A percentile compares a stretch with the other conserved stretches of the same genome.
phyloP scores from a whole-genome alignment of 2,113 vertebrate genomes.

The Scopus umbretta region DNA sequence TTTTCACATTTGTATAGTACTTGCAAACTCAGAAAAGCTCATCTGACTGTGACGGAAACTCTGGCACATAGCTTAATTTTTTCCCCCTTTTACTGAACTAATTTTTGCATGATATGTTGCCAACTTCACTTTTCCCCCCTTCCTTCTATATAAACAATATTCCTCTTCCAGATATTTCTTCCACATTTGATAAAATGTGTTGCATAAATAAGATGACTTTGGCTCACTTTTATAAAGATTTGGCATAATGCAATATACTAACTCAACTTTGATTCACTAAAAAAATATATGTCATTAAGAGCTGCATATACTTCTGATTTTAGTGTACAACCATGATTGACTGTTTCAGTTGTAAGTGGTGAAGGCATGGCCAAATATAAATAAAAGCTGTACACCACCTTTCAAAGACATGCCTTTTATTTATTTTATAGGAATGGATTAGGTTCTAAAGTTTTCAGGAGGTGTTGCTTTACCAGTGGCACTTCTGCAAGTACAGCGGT shows the following conservation, averaged over 20 bases:
- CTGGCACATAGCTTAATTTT: slow-evolving; percentile 25
- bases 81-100: slow-evolving; percentile 23
- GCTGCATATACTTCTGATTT: slow-evolving; percentile 18
- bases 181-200: slow-evolving; percentile 58
- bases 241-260: slow-evolving; percentile 23
- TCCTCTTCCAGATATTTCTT: slow-evolving; percentile 57
- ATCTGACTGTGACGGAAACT: slow-evolving; percentile 53
- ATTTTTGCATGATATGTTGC: slow-evolving; percentile 20
- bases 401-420: slow-evolving; percentile 32
- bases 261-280: slow-evolving; percentile 33
- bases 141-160: slow-evolving; percentile 47
- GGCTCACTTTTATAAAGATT: slow-evolving; percentile 21
- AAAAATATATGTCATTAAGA: slow-evolving; percentile 34
- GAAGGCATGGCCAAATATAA: slow-evolving; percentile 42
- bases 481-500: not conserved
- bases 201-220: slow-evolving; percentile 53
- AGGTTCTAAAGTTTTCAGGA: slow-evolving; percentile 34
- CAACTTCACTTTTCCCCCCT: slow-evolving; percentile 28
- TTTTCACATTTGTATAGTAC: slow-evolving; percentile 56
- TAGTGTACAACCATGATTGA: not conserved
- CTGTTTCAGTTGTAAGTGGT: slow-evolving; percentile 16
- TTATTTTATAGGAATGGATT: slow-evolving; percentile 46
- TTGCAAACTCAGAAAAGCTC: slow-evolving; percentile 61
- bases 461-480: slow-evolving; percentile 45
- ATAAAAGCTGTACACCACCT: slow-evolving; percentile 27